phyloP scores from a whole-genome alignment of 2,797 vertebrate genomes.

The Vireo griseus region DNA sequence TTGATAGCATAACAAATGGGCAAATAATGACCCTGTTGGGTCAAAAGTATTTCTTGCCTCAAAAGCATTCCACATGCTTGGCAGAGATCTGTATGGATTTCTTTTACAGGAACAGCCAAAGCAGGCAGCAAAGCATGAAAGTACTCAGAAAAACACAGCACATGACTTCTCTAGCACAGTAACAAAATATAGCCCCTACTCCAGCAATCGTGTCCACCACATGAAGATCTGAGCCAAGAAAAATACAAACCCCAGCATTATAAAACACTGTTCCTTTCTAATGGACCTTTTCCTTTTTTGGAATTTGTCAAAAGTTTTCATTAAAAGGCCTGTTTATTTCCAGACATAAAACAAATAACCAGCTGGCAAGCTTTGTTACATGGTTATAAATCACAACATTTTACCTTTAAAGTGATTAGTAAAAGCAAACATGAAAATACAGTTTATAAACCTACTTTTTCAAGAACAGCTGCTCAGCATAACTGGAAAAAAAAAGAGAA shows the following conservation, averaged over 20 bases:
- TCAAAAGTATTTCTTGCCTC: neutral
- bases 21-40: neutral
- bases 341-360: neutral
- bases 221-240: neutral
- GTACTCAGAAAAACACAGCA: neutral
- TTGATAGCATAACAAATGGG: neutral
- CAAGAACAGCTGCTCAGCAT: slow-evolving; percentile 57
- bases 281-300: neutral
- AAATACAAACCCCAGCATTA: neutral
- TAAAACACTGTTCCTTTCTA: neutral
- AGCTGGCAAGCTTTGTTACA: neutral
- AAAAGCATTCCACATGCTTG: neutral
- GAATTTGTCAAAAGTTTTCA: neutral
- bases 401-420: slow-evolving; percentile 49
- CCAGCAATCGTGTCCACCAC: neutral
- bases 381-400: neutral
- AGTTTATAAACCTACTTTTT: slow-evolving; percentile 71
- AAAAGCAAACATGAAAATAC: slow-evolving; percentile 38
- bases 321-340: neutral
- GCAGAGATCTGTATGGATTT: neutral
- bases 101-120: neutral
- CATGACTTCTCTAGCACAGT: neutral
- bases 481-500: slow-evolving; percentile 54
- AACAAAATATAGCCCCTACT: neutral
- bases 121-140: neutral